These are phyloP conservation scores for Epizoanthus illoricatus DNA, from an alignment of 92 coral and sea anemone species.

Conservation along the genomic window DNA sequence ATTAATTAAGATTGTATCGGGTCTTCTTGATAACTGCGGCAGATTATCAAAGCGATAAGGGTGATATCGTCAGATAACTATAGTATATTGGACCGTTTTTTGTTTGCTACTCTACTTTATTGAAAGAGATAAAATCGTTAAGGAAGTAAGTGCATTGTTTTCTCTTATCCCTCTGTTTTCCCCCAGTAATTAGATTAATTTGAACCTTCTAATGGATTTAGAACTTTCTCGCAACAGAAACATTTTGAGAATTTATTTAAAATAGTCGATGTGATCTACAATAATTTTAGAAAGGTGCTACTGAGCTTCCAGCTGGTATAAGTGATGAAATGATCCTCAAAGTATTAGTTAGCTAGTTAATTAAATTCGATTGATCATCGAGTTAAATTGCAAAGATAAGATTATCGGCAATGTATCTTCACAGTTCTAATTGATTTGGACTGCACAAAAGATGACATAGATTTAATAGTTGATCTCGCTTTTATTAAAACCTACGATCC, in stretches of 20 bases:
- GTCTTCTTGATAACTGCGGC: not conserved
- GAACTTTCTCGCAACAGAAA: not conserved
- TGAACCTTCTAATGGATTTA: not conserved
- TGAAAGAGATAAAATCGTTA: not conserved
- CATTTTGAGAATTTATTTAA: not conserved
- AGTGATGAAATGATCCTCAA: not conserved
- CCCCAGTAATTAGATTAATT: not conserved
- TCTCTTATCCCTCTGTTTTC: constrained; percentile 7
- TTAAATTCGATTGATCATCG: not conserved
- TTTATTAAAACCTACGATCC: not conserved
- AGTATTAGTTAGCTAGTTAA: not conserved
- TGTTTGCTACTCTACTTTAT: not conserved
- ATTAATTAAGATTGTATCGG: not conserved
- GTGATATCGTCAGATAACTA: constrained; percentile 6
- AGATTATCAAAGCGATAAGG: constrained; percentile 32
- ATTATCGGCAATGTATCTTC: not conserved
- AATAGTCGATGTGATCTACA: not conserved
- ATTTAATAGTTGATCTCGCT: not conserved
- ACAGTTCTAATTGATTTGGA: not conserved
- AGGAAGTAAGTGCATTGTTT: constrained; percentile 11
- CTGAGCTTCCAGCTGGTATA: not conserved
- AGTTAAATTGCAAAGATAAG: not conserved
- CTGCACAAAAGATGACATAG: not conserved
- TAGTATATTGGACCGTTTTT: constrained; percentile 1
- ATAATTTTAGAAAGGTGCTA: not conserved